phyloP scores from a whole-genome alignment of 2,797 vertebrate species.

The Acridotheres tristis region DNA sequence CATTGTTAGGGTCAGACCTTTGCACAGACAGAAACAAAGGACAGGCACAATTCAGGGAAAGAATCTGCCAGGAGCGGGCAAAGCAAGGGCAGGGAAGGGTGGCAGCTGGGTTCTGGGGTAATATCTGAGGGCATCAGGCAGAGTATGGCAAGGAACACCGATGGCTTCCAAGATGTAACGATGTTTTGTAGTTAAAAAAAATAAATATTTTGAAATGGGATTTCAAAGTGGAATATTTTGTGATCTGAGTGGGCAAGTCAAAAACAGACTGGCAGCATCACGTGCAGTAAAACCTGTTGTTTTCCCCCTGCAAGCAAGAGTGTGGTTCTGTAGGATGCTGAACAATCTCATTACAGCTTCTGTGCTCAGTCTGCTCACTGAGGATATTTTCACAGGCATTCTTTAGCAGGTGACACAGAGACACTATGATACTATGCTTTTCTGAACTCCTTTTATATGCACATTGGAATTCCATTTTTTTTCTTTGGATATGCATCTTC shows the following conservation, averaged over 20 bases:
- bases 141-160: neutral
- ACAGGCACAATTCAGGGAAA: neutral
- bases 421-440: neutral
- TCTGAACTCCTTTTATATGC: neutral
- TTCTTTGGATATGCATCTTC: neutral
- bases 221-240: neutral
- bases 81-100: neutral
- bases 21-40: constrained; percentile 52
- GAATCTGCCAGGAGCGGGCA: neutral
- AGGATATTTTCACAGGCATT: neutral
- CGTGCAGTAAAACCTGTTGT: neutral
- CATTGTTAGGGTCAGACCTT: constrained; percentile 51
- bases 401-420: neutral
- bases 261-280: neutral
- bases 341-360: neutral
- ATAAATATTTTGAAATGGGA: neutral
- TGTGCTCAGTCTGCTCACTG: neutral
- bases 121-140: neutral
- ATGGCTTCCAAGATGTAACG: neutral
- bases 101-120: neutral
- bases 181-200: neutral
- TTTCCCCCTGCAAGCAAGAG: neutral
- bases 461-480: neutral
- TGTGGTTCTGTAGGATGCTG: neutral
- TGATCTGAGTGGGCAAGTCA: neutral